These are phyloP conservation scores for Trachops cirrhosus DNA, from an alignment of 2,797 vertebrate species.

Conservation along the genomic window DNA sequence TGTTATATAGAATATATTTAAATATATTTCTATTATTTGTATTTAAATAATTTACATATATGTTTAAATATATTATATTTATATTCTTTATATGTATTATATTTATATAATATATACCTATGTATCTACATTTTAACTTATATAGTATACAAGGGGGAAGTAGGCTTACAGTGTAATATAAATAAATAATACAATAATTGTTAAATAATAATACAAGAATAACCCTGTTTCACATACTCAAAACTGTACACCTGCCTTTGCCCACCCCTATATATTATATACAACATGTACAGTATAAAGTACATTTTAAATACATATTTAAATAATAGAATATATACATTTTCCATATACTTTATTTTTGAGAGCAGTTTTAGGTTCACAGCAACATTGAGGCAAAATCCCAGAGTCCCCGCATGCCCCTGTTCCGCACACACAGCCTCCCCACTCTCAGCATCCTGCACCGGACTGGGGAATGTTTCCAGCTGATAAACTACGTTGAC, in stretches of 20 bases:
- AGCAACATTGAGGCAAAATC: neutral
- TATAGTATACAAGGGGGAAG: neutral
- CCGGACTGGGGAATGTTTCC: neutral
- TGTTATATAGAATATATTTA: neutral
- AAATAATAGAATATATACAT: neutral
- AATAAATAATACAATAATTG: neutral
- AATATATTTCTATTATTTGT: neutral
- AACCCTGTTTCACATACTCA: neutral
- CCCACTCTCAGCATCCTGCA: neutral
- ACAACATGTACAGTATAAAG: neutral
- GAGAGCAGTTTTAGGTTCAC: neutral
- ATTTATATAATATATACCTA: neutral
- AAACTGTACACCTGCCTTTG: neutral
- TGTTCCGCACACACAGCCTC: neutral
- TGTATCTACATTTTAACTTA: neutral
- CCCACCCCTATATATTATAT: neutral
- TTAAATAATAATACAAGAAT: neutral
- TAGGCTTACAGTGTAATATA: neutral
- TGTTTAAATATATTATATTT: neutral
- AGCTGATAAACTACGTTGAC: neutral
- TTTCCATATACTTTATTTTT: neutral
- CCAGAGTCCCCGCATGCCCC: neutral
- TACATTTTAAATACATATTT: neutral
- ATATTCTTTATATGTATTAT: too few relatives aligned
- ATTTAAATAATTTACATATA: neutral